Percentiles rank a stretch among this genome's conserved stretches.
Conservation (phyloP, 2,888 invertebrate species). For the Ephialtes manifestator region DNA sequence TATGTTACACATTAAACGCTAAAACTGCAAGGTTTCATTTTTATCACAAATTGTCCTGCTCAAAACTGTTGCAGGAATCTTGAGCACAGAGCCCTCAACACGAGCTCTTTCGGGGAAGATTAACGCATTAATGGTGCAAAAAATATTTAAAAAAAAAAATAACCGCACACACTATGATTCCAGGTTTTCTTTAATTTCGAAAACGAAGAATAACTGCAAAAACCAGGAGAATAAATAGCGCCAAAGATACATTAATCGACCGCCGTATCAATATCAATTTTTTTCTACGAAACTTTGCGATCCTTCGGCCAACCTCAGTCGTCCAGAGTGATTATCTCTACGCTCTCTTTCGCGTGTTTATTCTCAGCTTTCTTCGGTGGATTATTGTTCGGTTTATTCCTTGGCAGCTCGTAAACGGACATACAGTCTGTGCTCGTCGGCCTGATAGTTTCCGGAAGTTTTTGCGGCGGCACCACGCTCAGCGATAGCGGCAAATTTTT, state of each 20-base stretch:
- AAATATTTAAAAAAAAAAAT: not conserved
- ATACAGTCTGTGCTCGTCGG: slow-evolving; percentile 75
- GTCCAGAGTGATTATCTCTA: slow-evolving; percentile 83
- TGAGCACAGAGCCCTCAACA: slow-evolving; percentile 10
- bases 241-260: not conserved
- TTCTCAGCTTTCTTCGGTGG: slow-evolving; percentile 73
- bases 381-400: slow-evolving; percentile 70
- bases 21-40: slow-evolving; percentile 34
- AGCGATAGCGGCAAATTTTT: slow-evolving; percentile 76
- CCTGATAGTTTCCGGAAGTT: slow-evolving; percentile 74
- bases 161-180: not conserved
- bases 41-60: slow-evolving; percentile 51
- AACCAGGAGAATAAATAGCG: slow-evolving; percentile 22
- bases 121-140: not conserved
- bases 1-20: slow-evolving; percentile 13
- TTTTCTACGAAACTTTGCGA: not conserved
- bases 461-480: slow-evolving; percentile 77
- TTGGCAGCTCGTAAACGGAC: slow-evolving; percentile 77
- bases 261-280: not conserved
- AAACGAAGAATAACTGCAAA: not conserved
- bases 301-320: slow-evolving; percentile 73
- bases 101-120: not conserved
- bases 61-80: slow-evolving; percentile 9
- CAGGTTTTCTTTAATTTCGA: not conserved
- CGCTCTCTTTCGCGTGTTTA: slow-evolving; percentile 78